Evolutionary conservation across 2,888 invertebrate genomes (phyloP).

Genomic region (Andrena praecox): DNA sequence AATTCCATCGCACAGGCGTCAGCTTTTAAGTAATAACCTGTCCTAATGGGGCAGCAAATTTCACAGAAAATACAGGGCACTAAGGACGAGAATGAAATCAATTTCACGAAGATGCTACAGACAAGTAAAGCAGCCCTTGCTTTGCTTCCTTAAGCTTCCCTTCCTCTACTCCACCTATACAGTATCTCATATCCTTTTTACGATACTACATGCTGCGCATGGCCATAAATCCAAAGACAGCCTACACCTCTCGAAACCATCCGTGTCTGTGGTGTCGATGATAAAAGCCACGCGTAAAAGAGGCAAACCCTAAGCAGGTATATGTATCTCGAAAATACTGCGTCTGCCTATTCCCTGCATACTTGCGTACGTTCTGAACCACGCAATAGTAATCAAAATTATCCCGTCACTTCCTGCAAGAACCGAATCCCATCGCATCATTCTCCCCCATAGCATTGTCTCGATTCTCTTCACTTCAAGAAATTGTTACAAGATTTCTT

Average conservation of each 20-base stretch:
- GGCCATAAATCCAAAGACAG: slow-evolving; percentile 43
- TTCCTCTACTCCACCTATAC: background rate
- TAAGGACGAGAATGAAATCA: background rate
- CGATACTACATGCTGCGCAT: slow-evolving; percentile 33
- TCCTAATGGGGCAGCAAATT: background rate
- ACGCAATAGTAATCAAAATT: background rate
- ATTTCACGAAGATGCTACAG: background rate
- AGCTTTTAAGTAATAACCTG: background rate
- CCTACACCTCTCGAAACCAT: slow-evolving; percentile 38
- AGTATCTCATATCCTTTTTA: background rate
- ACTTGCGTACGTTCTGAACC: background rate
- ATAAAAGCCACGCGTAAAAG: slow-evolving; percentile 25
- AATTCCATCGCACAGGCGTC: background rate
- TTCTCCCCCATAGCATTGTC: background rate
- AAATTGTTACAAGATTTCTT: background rate
- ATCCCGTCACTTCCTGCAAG: background rate
- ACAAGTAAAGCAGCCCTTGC: background rate
- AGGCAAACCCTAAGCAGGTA: slow-evolving; percentile 12
- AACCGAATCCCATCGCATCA: background rate
- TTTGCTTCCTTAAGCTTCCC: background rate
- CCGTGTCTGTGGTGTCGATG: slow-evolving; percentile 31
- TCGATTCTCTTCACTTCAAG: background rate
- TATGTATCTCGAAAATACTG: slow-evolving; percentile 14
- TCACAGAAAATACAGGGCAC: background rate
- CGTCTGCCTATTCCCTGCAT: background rate